Base-by-base conservation (phyloP, 1,140 invertebrate genomes). In the Lepidotrigona ventralis region DNA sequence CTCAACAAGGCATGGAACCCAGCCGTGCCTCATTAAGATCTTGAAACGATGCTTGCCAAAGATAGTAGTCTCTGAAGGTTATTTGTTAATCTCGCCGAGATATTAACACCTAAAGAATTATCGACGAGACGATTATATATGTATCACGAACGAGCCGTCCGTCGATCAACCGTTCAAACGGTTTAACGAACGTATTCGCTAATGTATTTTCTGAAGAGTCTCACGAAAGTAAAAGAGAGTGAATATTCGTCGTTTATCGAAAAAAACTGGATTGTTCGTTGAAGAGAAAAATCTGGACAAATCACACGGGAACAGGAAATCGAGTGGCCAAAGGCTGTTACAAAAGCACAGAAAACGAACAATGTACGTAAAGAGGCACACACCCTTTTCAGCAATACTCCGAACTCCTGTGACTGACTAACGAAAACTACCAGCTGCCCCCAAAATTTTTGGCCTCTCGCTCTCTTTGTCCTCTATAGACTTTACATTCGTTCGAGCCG, bases 21-120 rank as follows among this genome's bases (percentile, higher is more conserved):
- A 68, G 85, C 77, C 78, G 82, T 87, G 82, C 69, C 85, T 88
- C 86, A 75, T 88, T 87, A 87, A 87, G 63, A 80, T 85, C 81
- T 69, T 60, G 86, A 88, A 85, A 85, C 74, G 86, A 81, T 81
- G 85, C 82, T 77, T 82, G 82, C 82, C 82, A 86, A 86, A 73
- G 85, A 88, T 83, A 79, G 76, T 33, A 79, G 51, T 29, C 74
- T 6, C 53, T 39, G 82, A 83, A 83, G 82, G 82, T 83, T 79
- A 73, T 53, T 66, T 29, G 76, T 79, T 83, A 78, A 83, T 83
- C 74, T 51, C 39, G 19, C 64, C 39, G 29, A 33, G 39, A 54
- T 83, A 78, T 83, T 78, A 46, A 78, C 81, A 54, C 74, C 81
- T 53, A 12, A 70, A 29, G 54, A 46, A 70, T 70, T 70, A 70